Conservation (phyloP, 2,113 vertebrate species). For the Hippopotamus amphibius region DNA sequence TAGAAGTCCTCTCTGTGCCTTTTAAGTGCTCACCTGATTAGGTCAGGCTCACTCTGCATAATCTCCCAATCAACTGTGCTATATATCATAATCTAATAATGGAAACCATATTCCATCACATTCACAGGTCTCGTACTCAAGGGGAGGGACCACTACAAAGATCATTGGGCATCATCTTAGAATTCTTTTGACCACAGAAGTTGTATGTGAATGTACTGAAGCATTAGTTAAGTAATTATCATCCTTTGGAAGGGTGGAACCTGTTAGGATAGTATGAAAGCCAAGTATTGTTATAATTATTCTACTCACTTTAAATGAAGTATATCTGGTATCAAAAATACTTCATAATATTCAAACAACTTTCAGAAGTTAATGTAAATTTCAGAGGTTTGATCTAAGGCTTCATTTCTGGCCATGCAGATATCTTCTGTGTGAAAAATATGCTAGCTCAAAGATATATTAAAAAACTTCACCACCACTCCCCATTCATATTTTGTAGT, state of each 20-base stretch:
- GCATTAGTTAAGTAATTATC: not conserved
- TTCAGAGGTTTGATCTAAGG: not conserved
- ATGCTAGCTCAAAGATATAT: not conserved
- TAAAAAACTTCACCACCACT: not conserved
- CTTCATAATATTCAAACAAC: not conserved
- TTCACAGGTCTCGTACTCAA: not conserved
- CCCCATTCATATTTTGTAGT: conserved; percentile 2
- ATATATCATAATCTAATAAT: not conserved
- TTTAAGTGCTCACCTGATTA: not conserved
- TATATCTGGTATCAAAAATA: not conserved
- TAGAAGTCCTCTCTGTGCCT: not conserved
- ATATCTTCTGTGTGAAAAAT: conserved; percentile 25
- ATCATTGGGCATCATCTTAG: not conserved
- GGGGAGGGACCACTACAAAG: not conserved
- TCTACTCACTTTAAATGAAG: not conserved
- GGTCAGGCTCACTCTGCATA: not conserved
- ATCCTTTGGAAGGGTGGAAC: not conserved
- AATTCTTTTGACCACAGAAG: not conserved
- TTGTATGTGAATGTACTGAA: not conserved
- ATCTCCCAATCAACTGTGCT: not conserved
- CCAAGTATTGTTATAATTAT: not conserved
- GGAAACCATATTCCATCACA: not conserved
- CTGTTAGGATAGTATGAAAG: not conserved
- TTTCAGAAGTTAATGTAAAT: conserved; percentile 8
- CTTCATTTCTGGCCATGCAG: not conserved